These are phyloP conservation scores for Atta cephalotes DNA, from an alignment of 1,140 invertebrate genomes.

Conservation along the genomic window DNA sequence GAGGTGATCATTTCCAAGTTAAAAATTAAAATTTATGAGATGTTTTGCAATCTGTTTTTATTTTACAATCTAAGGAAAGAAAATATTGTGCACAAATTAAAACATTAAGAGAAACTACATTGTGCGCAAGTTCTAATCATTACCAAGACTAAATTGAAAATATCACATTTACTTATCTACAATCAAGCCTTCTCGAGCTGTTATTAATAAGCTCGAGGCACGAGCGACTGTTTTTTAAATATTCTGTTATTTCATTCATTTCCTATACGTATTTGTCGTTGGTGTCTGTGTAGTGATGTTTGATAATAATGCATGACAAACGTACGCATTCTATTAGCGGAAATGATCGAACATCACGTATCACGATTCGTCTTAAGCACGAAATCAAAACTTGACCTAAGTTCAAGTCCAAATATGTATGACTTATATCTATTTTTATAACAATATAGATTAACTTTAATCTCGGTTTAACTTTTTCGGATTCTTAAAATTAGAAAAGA, in stretches of 20 bases:
- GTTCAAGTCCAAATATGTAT: background rate
- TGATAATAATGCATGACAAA: background rate
- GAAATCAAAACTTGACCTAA: background rate
- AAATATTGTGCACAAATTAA: background rate
- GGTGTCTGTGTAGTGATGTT: background rate
- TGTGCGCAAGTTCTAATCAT: background rate
- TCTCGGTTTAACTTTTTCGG: too few relatives aligned
- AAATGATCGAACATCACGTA: background rate
- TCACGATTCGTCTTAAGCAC: background rate
- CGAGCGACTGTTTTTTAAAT: background rate
- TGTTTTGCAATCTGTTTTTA: background rate
- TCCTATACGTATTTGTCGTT: background rate
- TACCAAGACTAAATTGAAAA: background rate
- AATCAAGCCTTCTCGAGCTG: background rate
- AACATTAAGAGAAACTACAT: background rate
- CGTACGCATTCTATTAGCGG: background rate
- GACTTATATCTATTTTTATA: too few relatives aligned
- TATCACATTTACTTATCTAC: background rate
- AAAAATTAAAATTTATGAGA: background rate
- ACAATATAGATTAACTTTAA: too few relatives aligned
- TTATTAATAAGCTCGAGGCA: background rate
- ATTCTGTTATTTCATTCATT: background rate
- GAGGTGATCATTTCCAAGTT: background rate
- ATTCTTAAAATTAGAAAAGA: too few relatives aligned
- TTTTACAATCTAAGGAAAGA: background rate